Base-by-base conservation (phyloP, 64 coral and sea anemone genomes). In the Stylophora pistillata region DNA sequence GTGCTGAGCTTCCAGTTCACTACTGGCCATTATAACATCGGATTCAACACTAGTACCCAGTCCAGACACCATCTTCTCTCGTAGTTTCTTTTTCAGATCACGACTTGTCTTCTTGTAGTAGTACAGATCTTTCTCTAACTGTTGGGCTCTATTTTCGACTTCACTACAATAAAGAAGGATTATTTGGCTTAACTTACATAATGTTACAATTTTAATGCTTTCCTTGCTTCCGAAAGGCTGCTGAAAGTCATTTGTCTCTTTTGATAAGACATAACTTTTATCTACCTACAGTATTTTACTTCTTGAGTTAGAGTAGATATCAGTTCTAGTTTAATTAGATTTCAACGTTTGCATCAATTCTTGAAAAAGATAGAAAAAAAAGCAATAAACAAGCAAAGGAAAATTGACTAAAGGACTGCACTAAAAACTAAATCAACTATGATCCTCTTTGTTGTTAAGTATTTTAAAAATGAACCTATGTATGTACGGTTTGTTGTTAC, bases 91-190 rank as follows among this genome's bases (percentile, higher is more conserved):
- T 74, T 99, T 99, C 32, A 99, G 73, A 41, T 99, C 97, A 79
- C 93, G 87, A 83, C 97, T 95, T 60, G 80, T 95, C 57, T 99
- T 99, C 83, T 99, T 99, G 84, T 99, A 99, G 55, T 99, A 99
- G 73, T 99, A 99, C 62, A 99, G 70, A 59, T 99, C 97, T 74
- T 94, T 95, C 55, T 99, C 97, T 30, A 99, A 72, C 78, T 95
- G 82, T 23, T 93, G 97, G 3, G 85, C 76, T 56, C 74, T 90
- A 41, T 71, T 85, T 57, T 91, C 87, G 41, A 90, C 41, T 17
- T 95, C 97, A 30, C 97, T 99, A 37, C 12, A 56, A 31, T 55
- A 14, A 34, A 56, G 72, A 62, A 53, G 5, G 55, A 56, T 5
- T 26, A 34, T 47, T 47, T 47, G 37, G 37, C 7, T 47, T 32